Evolutionary conservation across 2,888 invertebrate genomes (phyloP).

Genomic region (Acronicta leporina): DNA sequence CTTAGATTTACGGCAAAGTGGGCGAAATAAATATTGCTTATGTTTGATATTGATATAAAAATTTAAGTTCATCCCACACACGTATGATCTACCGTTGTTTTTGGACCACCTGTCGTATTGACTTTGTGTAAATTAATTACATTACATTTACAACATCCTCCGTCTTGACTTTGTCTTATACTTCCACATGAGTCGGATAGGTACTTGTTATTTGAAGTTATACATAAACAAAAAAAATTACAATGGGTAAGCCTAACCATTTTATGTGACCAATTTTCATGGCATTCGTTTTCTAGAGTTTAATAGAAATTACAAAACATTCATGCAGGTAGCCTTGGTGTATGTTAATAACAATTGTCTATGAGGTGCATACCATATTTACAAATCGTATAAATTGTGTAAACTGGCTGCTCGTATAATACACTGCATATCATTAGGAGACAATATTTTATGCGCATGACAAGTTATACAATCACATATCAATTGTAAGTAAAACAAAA

Average conservation of each 20-base stretch:
- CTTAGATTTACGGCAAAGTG: neutral
- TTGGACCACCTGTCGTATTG: slow-evolving; percentile 62
- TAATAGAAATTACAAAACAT: slow-evolving; percentile 16
- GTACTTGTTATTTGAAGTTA: neutral
- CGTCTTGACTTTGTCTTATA: slow-evolving; percentile 27
- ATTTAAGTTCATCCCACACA: slow-evolving; percentile 55
- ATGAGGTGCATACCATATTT: slow-evolving; percentile 22
- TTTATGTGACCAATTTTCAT: neutral
- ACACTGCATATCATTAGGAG: slow-evolving; percentile 36
- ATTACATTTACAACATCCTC: slow-evolving; percentile 44
- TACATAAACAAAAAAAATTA: neutral
- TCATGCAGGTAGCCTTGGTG: slow-evolving; percentile 32
- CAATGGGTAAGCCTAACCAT: too few species aligned
- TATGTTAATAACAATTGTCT: slow-evolving; percentile 27
- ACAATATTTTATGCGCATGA: slow-evolving; percentile 38
- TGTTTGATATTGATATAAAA: slow-evolving; percentile 26
- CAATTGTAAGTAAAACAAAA: slow-evolving; percentile 21
- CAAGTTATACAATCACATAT: slow-evolving; percentile 37
- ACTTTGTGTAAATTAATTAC: slow-evolving; percentile 40
- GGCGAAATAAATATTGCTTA: slow-evolving; percentile 21
- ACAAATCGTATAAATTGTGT: slow-evolving; percentile 20
- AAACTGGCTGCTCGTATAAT: slow-evolving; percentile 24
- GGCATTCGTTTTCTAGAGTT: neutral
- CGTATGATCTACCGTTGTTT: slow-evolving; percentile 23
- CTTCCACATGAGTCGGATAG: slow-evolving; percentile 16